Evolutionary conservation across 1,140 invertebrate species (phyloP).

Genomic region (Galleria mellonella): DNA sequence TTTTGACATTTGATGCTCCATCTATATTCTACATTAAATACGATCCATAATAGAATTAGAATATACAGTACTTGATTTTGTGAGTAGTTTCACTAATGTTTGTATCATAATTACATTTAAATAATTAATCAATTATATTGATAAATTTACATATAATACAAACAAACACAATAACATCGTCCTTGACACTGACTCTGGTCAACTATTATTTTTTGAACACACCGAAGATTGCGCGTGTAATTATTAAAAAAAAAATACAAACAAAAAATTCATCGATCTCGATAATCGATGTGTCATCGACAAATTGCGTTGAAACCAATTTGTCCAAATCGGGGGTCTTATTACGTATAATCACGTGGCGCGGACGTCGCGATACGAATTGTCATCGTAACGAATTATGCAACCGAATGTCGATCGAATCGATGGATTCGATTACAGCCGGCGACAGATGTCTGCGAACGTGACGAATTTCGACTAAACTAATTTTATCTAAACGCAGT

Average conservation of each 20-base stretch:
- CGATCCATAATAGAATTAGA: too few relatives aligned
- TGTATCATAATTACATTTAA: too few relatives aligned
- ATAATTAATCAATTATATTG: too few relatives aligned
- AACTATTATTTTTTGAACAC: too few relatives aligned
- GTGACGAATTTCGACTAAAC: slow-evolving; percentile 69
- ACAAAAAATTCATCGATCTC: slow-evolving; percentile 21
- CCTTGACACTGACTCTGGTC: too few relatives aligned
- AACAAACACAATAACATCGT: too few relatives aligned
- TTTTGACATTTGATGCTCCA: too few relatives aligned
- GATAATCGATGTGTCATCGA: slow-evolving; percentile 47
- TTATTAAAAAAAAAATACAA: slow-evolving; percentile 6
- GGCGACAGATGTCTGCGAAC: slow-evolving; percentile 66
- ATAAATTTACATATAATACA: too few relatives aligned
- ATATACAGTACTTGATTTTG: too few relatives aligned
- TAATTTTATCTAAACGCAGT: slow-evolving; percentile 25
- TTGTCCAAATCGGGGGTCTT: slow-evolving; percentile 26
- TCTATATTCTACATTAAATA: too few relatives aligned
- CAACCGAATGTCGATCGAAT: slow-evolving; percentile 14
- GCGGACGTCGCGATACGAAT: slow-evolving; percentile 42
- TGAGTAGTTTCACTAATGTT: too few relatives aligned
- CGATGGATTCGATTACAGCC: slow-evolving; percentile 55
- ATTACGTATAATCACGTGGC: slow-evolving; percentile 54
- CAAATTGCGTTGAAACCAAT: slow-evolving; percentile 35
- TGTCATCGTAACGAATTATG: slow-evolving; percentile 69
- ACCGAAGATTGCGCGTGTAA: slow-evolving; percentile 1